Conservation (phyloP, 2,797 vertebrate species). For the Menidia menidia region DNA sequence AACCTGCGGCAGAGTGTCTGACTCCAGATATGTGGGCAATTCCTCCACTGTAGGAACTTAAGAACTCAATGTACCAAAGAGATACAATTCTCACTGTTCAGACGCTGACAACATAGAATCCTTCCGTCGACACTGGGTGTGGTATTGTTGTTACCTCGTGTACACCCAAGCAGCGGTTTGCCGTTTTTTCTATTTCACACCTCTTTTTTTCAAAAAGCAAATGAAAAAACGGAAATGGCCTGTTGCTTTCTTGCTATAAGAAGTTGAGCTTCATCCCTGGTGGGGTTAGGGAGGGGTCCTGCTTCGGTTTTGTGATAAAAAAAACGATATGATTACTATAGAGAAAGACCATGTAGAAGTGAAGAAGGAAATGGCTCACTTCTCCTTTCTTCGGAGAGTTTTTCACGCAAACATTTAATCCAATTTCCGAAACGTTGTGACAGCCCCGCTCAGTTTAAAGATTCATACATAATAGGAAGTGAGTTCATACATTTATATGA, state of each 20-base stretch:
- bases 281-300: constrained; percentile 42
- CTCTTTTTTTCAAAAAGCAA: constrained; percentile 6
- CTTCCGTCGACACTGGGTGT: constrained; percentile 22
- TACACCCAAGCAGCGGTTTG: constrained; percentile 2
- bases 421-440: not conserved
- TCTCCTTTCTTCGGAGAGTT: constrained; percentile 22
- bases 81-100: no score
- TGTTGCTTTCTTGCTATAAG: constrained; percentile 2
- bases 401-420: not conserved
- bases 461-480: constrained; percentile 54
- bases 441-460: not conserved
- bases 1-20: not conserved
- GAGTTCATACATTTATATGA: constrained; percentile 46
- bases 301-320: constrained; percentile 28
- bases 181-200: constrained; percentile 22
- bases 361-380: constrained; percentile 10
- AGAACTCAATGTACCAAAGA: not conserved
- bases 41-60: not conserved
- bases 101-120: not conserved
- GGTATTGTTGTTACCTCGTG: not conserved
- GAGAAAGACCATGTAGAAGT: not conserved
- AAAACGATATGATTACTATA: not conserved
- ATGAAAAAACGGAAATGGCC: constrained; percentile 43
- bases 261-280: not conserved
- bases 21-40: not conserved